Conservation (phyloP, 2,797 vertebrate species). For the Gymnoscopelus microlampas region DNA sequence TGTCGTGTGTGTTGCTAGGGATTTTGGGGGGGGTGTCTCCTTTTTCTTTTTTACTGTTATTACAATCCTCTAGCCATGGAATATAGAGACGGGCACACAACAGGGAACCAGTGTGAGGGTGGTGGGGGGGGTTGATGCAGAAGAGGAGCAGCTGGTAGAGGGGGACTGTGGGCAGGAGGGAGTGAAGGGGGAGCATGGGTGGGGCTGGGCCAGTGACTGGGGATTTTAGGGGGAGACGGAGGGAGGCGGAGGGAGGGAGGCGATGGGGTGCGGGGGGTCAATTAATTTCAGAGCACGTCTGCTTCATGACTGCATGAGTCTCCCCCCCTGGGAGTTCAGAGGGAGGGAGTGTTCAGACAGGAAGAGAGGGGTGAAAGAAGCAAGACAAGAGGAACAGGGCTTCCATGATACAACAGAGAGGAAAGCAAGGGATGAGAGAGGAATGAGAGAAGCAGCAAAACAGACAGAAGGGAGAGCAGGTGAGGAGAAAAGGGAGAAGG, state of each 20-base stretch:
- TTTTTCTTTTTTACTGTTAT: constrained; percentile 11
- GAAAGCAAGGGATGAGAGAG: constrained; percentile 5
- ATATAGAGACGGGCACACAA: constrained; percentile 8
- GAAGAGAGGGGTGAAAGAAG: neutral
- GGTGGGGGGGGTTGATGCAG: constrained; percentile 22
- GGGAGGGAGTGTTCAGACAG: neutral
- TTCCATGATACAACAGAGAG: neutral
- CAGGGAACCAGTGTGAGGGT: constrained; percentile 12
- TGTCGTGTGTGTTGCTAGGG: constrained; percentile 1
- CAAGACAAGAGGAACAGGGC: neutral
- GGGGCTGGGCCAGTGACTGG: constrained; percentile 13
- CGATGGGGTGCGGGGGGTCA: constrained; percentile 24
- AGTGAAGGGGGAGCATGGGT: neutral
- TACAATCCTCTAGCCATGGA: constrained; percentile 19
- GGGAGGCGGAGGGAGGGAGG: neutral
- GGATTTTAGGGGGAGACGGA: constrained; percentile 14
- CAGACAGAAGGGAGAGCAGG: neutral
- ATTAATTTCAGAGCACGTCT: constrained; percentile 50
- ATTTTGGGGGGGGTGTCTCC: constrained; percentile 10
- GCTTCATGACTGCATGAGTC: constrained; percentile 35
- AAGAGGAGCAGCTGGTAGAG: constrained; percentile 60
- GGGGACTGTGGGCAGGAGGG: constrained; percentile 1
- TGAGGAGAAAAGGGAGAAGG: neutral
- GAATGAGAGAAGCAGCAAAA: neutral
- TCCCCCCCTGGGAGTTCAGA: neutral